phyloP scores from a whole-genome alignment of 2,888 invertebrate species.

The Tillus elongatus region DNA sequence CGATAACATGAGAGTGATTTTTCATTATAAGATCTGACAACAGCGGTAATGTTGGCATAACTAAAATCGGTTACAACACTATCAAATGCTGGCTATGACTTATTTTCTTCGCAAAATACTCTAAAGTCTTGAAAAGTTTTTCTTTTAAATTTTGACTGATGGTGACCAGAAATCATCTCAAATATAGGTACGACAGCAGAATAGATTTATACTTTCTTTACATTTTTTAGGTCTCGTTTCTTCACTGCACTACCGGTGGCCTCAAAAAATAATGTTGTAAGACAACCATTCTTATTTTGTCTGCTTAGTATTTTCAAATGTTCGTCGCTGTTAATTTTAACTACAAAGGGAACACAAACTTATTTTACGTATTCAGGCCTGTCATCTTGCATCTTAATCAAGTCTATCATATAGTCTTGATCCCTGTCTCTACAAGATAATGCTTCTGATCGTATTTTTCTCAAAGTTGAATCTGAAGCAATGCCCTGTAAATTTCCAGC shows the following conservation, averaged over 20 bases:
- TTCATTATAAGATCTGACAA: too few relatives aligned
- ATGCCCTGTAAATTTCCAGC: slow-evolving; percentile 1
- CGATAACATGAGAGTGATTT: too few relatives aligned
- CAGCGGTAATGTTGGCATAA: slow-evolving; percentile 5
- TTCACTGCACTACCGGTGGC: slow-evolving; percentile 10
- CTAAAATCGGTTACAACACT: slow-evolving; percentile 12
- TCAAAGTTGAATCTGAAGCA: slow-evolving; percentile 5
- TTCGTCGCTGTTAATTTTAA: slow-evolving; percentile 8
- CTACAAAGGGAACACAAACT: slow-evolving; percentile 10
- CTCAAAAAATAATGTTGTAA: slow-evolving; percentile 9
- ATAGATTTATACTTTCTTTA: slow-evolving; percentile 1
- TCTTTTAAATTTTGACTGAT: background rate
- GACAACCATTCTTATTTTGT: background rate
- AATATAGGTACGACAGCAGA: slow-evolving; percentile 2
- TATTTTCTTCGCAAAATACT: slow-evolving; percentile 8
- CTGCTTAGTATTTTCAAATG: slow-evolving; percentile 5
- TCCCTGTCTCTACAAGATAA: slow-evolving; percentile 2
- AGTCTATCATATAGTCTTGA: slow-evolving; percentile 2
- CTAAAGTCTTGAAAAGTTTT: background rate
- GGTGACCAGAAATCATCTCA: slow-evolving; percentile 4
- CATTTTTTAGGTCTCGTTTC: slow-evolving; percentile 1
- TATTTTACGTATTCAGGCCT: slow-evolving; percentile 10
- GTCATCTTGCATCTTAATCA: slow-evolving; percentile 9
- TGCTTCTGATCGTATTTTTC: slow-evolving; percentile 6
- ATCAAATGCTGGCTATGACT: slow-evolving; percentile 10